A percentile compares a stretch with the other conserved stretches of the same genome.
phyloP scores from a whole-genome alignment of 1,140 invertebrate species.

The Stenopsyche tienmushanensis region DNA sequence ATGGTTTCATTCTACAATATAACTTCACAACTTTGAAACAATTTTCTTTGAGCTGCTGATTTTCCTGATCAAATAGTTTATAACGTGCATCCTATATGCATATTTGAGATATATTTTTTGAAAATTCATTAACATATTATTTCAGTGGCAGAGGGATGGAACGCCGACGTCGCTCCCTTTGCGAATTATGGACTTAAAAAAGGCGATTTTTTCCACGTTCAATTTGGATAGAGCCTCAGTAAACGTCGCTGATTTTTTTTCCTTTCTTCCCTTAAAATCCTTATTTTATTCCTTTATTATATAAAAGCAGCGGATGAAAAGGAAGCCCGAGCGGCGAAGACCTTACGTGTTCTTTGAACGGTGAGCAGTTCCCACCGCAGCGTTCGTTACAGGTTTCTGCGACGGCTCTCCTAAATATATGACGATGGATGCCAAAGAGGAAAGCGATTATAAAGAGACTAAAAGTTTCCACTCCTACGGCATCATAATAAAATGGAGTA shows the following conservation, averaged over 20 bases:
- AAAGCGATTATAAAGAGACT: conserved; percentile 39
- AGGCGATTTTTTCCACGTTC: too few species aligned
- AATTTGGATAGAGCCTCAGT: too few species aligned
- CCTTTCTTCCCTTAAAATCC: conserved; percentile 7
- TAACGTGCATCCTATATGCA: too few species aligned
- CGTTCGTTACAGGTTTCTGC: conserved; percentile 33
- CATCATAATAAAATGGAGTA: conserved; percentile 25
- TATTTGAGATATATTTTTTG: too few species aligned
- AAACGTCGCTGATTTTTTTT: neutral
- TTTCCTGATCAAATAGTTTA: too few species aligned
- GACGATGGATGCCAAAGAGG: conserved; percentile 23
- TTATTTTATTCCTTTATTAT: conserved; percentile 29
- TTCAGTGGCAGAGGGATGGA: too few species aligned
- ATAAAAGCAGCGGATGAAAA: conserved; percentile 24
- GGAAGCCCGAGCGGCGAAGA: conserved; percentile 13
- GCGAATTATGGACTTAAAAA: too few species aligned
- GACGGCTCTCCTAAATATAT: neutral
- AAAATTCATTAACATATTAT: too few species aligned
- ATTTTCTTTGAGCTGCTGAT: too few species aligned
- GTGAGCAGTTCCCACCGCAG: conserved; percentile 27
- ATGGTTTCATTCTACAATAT: too few species aligned
- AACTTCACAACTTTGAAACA: too few species aligned
- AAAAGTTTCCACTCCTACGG: conserved; percentile 23
- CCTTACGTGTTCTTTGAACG: conserved; percentile 25
- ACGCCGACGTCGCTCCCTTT: too few species aligned